Percentiles rank a stretch among this genome's conserved stretches.
Conservation (phyloP, 2,797 vertebrate species). For the Sciaenops ocellatus region DNA sequence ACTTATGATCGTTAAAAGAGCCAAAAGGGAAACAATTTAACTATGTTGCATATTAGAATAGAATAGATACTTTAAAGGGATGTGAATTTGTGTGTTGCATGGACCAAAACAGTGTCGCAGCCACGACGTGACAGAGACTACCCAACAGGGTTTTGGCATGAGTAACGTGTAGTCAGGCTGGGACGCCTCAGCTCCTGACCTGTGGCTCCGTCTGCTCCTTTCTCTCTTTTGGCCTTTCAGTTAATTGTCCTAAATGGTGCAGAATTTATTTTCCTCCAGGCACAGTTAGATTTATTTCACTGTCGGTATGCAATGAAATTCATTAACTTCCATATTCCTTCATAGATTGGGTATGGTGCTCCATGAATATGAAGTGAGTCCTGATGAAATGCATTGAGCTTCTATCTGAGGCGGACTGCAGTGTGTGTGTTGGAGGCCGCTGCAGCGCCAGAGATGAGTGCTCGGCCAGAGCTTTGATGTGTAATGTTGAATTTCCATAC, state of each 20-base stretch:
- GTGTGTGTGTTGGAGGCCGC: neutral
- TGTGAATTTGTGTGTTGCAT: too few species aligned
- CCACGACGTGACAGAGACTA: too few species aligned
- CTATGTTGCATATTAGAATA: too few species aligned
- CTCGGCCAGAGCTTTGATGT: slow-evolving; percentile 29
- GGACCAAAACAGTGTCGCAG: too few species aligned
- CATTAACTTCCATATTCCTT: slow-evolving; percentile 3
- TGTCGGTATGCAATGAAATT: slow-evolving; percentile 8
- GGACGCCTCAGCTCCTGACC: neutral
- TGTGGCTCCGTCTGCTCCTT: neutral
- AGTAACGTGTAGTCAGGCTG: neutral
- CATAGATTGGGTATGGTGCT: neutral
- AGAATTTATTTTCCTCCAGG: neutral
- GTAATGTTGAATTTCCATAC: slow-evolving; percentile 17
- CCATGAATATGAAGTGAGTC: neutral
- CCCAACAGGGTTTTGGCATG: too few species aligned
- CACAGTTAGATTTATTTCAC: neutral
- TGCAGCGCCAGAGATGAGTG: neutral
- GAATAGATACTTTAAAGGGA: too few species aligned
- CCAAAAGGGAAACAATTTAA: too few species aligned
- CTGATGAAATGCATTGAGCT: neutral
- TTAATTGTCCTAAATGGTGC: neutral
- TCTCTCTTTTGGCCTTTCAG: neutral
- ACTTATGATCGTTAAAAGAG: too few species aligned
- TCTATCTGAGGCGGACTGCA: neutral